These are phyloP conservation scores for Microtus ochrogaster DNA, from an alignment of 2,113 vertebrate species.

Conservation along the genomic window DNA sequence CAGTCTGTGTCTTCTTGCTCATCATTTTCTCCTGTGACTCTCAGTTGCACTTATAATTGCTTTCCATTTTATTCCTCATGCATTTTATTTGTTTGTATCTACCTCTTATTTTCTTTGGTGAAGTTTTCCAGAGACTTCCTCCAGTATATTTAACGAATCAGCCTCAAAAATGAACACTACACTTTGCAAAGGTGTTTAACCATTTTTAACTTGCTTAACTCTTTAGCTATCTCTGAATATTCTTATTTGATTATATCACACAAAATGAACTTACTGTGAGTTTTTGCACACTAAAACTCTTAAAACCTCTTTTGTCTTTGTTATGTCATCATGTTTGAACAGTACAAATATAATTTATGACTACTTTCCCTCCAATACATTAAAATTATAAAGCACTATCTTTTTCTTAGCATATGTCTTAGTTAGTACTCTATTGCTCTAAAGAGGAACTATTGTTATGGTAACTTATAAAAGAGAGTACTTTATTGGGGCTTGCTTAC, in stretches of 20 bases:
- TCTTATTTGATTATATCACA: not conserved
- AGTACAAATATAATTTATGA: not conserved
- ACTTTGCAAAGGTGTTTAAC: not conserved
- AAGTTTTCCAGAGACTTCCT: not conserved
- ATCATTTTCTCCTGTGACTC: not conserved
- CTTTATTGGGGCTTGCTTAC: not conserved
- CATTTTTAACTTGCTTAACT: not conserved
- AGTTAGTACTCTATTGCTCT: not conserved
- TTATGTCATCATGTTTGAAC: not conserved
- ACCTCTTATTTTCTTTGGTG: not conserved
- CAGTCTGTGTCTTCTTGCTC: conserved; percentile 4
- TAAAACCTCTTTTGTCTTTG: not conserved
- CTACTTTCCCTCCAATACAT: not conserved
- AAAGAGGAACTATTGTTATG: not conserved
- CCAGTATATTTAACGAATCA: not conserved
- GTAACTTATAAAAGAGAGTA: not conserved
- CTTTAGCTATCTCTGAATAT: not conserved
- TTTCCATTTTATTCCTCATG: not conserved
- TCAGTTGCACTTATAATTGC: not conserved
- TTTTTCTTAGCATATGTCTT: not conserved
- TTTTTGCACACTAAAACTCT: not conserved
- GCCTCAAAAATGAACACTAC: not conserved
- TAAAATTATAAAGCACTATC: not conserved
- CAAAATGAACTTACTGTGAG: not conserved
- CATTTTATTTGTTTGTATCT: not conserved